Base-by-base conservation (phyloP, 1,140 invertebrate species). In the Chionoecetes opilio region DNA sequence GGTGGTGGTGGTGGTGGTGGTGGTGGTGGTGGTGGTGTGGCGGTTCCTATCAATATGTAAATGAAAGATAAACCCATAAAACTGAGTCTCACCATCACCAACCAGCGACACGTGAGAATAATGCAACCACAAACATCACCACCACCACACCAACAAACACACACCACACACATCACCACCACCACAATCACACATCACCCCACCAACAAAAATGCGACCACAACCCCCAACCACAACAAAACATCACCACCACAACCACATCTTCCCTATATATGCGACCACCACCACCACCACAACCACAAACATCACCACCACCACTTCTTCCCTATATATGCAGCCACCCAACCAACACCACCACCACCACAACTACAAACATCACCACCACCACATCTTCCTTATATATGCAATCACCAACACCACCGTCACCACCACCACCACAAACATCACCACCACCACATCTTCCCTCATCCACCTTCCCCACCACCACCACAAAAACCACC, bases 51-150 rank as follows among this genome's bases (percentile, higher is more conserved):
- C 92, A 93, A 93, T 87, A 93, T 93, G 84, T 38, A 93, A 93
- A 93, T 93, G 26, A 87, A 85, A 93, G 92, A 86, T 87, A 93
- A 87, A 34, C 84, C 82, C 38, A 93, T 93, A 93, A 93, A 93
- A 93, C 82, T 87, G 38, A 8, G n/a, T 21, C 9, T 37, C 34
- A 38, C 82, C 92, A 37, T 38, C 82, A 93, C 82, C 82, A 86
- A 3, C 26, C 82, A 37, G n/a, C 91, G 91, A 92, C 91, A 92
- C 82, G 32, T 14, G 32, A 41, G 82, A 75, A 92, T 92, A 85
- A 84, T 92, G 91, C 63, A 92, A 11, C 29, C 29, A 91, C 32
- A 90, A 38, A 35, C 32, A 90, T 90, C 35, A 90, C 38, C 46
- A 32, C 46, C 89, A 63, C 46, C 89, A 29, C 37, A 41, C 2